A percentile compares a stretch with the other conserved stretches of the same genome.
Conservation (phyloP, 2,797 vertebrate genomes). For the Anguilla obscura region DNA sequence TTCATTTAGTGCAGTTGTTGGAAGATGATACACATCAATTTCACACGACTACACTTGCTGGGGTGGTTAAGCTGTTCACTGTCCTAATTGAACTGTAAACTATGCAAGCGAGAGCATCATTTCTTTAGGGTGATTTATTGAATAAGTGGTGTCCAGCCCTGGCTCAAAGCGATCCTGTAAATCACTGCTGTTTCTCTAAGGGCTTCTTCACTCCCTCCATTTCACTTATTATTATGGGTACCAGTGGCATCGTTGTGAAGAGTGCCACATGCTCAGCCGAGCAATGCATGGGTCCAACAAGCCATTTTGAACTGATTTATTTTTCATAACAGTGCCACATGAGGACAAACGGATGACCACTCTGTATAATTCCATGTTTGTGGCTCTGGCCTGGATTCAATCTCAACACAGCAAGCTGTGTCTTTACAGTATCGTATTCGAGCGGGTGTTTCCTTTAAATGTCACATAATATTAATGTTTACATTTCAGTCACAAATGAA, state of each 20-base stretch:
- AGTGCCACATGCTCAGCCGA: slow-evolving; percentile 87
- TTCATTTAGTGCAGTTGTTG: neutral
- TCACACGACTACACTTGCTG: neutral
- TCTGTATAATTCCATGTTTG: neutral
- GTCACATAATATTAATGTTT: no score
- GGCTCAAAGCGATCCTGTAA: slow-evolving; percentile 87
- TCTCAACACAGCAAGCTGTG: neutral
- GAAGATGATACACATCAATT: neutral
- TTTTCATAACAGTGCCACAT: slow-evolving; percentile 76
- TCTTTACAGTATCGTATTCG: neutral
- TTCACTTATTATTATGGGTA: slow-evolving; percentile 89
- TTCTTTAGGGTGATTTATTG: slow-evolving; percentile 83
- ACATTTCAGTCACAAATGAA: no score
- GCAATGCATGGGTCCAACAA: slow-evolving; percentile 77
- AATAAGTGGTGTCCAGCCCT: slow-evolving; percentile 82
- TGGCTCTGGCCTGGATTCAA: neutral
- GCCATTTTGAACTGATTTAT: slow-evolving; percentile 77
- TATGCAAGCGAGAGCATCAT: slow-evolving; percentile 82
- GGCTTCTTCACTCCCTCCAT: slow-evolving; percentile 91
- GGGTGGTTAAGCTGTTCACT: slow-evolving; percentile 10
- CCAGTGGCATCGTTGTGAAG: slow-evolving; percentile 89
- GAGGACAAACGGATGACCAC: slow-evolving; percentile 54
- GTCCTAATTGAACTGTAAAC: slow-evolving; percentile 78
- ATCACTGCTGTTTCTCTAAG: slow-evolving; percentile 81
- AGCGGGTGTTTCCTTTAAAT: neutral